Conservation (phyloP, 2,888 invertebrate genomes). For the Phengaris arion region DNA sequence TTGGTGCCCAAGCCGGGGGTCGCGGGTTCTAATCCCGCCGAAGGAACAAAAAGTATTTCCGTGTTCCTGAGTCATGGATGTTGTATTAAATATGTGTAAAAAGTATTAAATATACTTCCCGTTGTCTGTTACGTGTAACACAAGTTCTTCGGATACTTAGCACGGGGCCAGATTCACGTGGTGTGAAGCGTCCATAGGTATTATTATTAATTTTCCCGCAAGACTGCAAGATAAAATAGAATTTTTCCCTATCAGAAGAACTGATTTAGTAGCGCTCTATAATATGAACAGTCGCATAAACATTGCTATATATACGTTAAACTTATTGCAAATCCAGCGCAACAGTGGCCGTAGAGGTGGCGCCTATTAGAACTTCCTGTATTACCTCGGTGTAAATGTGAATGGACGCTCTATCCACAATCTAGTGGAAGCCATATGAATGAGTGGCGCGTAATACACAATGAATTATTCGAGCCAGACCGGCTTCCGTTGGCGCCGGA, state of each 20-base stretch:
- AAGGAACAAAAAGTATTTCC: too few relatives aligned
- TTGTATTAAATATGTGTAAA: too few relatives aligned
- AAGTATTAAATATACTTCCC: too few relatives aligned
- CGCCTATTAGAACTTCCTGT: slow-evolving; percentile 70
- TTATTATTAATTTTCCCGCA: neutral
- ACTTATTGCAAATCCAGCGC: slow-evolving; percentile 62
- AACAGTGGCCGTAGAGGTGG: slow-evolving; percentile 50
- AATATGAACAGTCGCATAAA: neutral
- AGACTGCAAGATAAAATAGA: neutral
- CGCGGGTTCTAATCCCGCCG: too few relatives aligned
- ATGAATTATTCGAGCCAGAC: slow-evolving; percentile 71
- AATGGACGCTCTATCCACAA: slow-evolving; percentile 51
- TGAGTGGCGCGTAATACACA: slow-evolving; percentile 61
- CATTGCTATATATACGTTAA: slow-evolving; percentile 2
- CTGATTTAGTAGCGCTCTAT: neutral
- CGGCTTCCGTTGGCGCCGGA: slow-evolving; percentile 71
- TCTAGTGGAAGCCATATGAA: slow-evolving; percentile 61
- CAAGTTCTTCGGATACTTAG: too few relatives aligned
- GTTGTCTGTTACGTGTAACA: too few relatives aligned
- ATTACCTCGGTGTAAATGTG: slow-evolving; percentile 50
- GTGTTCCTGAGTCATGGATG: too few relatives aligned
- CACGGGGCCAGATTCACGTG: too few relatives aligned
- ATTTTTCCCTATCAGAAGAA: neutral
- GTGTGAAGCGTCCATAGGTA: too few relatives aligned
- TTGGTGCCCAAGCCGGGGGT: too few relatives aligned